Percentiles rank a stretch among this genome's conserved stretches.
These are phyloP conservation scores for Plemyria rubiginata DNA, from an alignment of 2,888 invertebrate species.

Conservation along the genomic window DNA sequence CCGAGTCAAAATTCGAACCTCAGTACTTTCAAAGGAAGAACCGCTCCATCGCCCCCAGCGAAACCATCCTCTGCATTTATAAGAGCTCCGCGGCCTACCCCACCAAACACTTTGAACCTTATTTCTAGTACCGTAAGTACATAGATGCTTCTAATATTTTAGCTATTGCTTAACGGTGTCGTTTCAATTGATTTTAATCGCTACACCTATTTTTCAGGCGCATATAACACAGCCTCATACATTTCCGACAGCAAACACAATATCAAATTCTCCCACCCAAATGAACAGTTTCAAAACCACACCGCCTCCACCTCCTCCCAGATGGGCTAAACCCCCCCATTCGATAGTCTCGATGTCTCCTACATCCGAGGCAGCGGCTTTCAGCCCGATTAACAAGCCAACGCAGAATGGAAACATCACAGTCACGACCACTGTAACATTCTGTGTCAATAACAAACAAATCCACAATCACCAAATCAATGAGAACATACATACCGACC, in stretches of 20 bases:
- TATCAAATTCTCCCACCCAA: conserved; percentile 72
- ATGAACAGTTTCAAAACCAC: conserved; percentile 79
- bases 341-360: conserved; percentile 79
- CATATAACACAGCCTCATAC: conserved; percentile 83
- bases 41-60: conserved; percentile 82
- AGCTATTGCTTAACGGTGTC: conserved; percentile 56
- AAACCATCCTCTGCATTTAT: conserved; percentile 79
- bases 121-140: conserved; percentile 84
- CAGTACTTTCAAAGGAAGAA: conserved; percentile 88
- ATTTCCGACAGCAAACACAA: conserved; percentile 70
- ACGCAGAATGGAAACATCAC: conserved; percentile 89
- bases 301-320: conserved; percentile 93
- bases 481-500: conserved; percentile 77
- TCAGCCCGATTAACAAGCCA: conserved; percentile 76
- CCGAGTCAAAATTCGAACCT: conserved; percentile 80
- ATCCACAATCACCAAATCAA: conserved; percentile 82
- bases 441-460: conserved; percentile 88
- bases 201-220: conserved; percentile 81
- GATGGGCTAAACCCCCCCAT: conserved; percentile 92
- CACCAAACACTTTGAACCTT: conserved; percentile 93
- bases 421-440: conserved; percentile 94
- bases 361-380: conserved; percentile 71
- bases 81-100: conserved; percentile 90
- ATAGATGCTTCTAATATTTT: conserved; percentile 20
- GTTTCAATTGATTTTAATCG: conserved; percentile 60